These are phyloP conservation scores for Rhopalosiphum nymphaeae DNA, from an alignment of 2,888 invertebrate species.

Conservation along the genomic window DNA sequence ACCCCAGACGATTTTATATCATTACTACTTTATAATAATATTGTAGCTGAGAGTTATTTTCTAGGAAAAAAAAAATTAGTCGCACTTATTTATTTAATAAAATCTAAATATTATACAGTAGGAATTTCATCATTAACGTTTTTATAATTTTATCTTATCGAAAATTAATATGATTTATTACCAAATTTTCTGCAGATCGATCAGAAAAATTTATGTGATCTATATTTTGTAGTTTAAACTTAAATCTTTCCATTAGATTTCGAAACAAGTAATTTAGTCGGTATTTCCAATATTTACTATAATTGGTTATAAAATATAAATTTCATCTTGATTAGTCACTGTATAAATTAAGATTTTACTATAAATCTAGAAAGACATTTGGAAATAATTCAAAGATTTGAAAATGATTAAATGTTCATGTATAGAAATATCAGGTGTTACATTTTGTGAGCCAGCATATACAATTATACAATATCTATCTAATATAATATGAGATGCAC, in stretches of 20 bases:
- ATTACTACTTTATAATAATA: not conserved
- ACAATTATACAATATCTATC: not conserved
- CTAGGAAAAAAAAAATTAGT: not conserved
- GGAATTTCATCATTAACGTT: too few relatives aligned
- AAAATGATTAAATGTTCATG: not conserved
- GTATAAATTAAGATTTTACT: not conserved
- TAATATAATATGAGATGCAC: not conserved
- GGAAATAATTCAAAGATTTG: not conserved
- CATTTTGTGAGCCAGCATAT: too few relatives aligned
- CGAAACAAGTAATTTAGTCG: not conserved
- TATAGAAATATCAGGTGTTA: not conserved
- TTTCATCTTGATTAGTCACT: not conserved
- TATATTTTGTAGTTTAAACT: not conserved
- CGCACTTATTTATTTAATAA: not conserved
- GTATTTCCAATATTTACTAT: not conserved
- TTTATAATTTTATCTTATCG: too few relatives aligned
- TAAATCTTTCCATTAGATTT: not conserved
- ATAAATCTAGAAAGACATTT: not conserved
- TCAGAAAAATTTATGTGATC: not conserved
- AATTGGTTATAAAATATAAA: not conserved
- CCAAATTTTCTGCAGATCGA: not conserved
- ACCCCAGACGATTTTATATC: not conserved
- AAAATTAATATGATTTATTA: not conserved
- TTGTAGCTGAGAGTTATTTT: not conserved
- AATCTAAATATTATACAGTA: not conserved